Evolutionary conservation across 2,113 vertebrate genomes (phyloP), one percentile per base, ranked within the genome.

Genomic region (Microcebus murinus): DNA sequence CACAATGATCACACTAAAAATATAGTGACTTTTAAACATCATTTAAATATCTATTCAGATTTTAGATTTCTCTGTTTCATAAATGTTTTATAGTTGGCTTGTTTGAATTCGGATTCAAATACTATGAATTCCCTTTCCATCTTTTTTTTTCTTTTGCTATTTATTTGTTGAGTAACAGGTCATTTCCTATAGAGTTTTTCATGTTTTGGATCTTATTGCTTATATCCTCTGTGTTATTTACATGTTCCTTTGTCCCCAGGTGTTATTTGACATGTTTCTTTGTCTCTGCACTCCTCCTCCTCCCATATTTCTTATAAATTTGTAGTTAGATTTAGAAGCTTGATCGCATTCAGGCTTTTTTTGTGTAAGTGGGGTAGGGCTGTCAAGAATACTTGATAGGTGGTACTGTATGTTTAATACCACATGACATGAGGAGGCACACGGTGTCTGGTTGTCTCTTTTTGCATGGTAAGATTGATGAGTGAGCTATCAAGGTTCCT

Each of bases 31-130:
- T 95, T 14, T 63, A 84, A 70, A 59, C 73, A 11, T 70, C 31
- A 68, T 63, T 48, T 93, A 71, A 80, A 55, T 73, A 63, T 81
- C 29, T 85, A 81, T 34, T 76, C 18, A 39, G 7, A 84, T 94
- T 91, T 96, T 31, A 81, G 39, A 52, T 80, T 80, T 89, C 29
- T 91, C 29, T 91, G 10, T 93, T 12, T 87, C 65, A 39, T 21
- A 57, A 21, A 55, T 27, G 59, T 81, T 90, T 90, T 63, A 17
- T 91, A 63, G 36, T 34, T 96, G 68, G 6, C 45, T 82, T 77
- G 18, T 95, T 90, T 34, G 39, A 87, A 17, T 81, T 2, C 11
- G 31, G 39, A 57, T 50, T 81, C 5, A 68, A 31, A 8, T 61
- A 27, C 23, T 90, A 39, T 87, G 23, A 70, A 15, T 59, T 89